Percentiles rank a stretch among this genome's conserved stretches.
Conservation (phyloP, 2,888 invertebrate genomes). For the Drosophila trichaetosa region DNA sequence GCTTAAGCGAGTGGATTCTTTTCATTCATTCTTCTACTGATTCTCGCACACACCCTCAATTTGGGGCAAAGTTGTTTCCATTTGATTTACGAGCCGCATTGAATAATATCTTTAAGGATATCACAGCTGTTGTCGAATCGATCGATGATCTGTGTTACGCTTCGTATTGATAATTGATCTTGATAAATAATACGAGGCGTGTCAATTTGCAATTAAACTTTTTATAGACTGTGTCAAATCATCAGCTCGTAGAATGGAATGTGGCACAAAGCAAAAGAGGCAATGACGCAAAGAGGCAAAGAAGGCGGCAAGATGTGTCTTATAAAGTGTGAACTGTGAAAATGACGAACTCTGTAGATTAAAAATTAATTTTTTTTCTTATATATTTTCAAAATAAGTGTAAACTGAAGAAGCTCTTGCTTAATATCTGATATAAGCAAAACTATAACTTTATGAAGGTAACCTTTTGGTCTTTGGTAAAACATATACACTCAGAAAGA, state of each 20-base stretch:
- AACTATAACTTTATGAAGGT: background rate
- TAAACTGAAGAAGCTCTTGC: background rate
- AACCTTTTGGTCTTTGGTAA: background rate
- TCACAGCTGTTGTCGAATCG: slow-evolving; percentile 42
- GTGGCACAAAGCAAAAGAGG: background rate
- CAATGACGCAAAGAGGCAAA: background rate
- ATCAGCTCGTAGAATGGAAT: background rate
- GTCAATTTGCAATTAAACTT: slow-evolving; percentile 31
- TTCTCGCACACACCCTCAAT: slow-evolving; percentile 37
- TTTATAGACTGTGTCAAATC: slow-evolving; percentile 40
- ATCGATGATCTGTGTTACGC: slow-evolving; percentile 9
- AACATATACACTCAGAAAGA: background rate
- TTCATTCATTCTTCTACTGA: slow-evolving; percentile 14
- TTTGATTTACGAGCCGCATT: slow-evolving; percentile 39
- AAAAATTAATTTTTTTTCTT: background rate
- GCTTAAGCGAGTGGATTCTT: slow-evolving; percentile 61
- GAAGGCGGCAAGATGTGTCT: background rate
- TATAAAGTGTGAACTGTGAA: background rate
- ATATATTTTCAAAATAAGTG: background rate
- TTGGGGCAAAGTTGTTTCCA: slow-evolving; percentile 10
- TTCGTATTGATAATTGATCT: slow-evolving; percentile 29
- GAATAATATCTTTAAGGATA: slow-evolving; percentile 17
- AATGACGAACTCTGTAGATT: background rate
- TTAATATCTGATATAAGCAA: background rate
- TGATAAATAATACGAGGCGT: slow-evolving; percentile 18